These are phyloP conservation scores for Diplazon laetatorius DNA, from an alignment of 2,888 invertebrate genomes.

Conservation along the genomic window DNA sequence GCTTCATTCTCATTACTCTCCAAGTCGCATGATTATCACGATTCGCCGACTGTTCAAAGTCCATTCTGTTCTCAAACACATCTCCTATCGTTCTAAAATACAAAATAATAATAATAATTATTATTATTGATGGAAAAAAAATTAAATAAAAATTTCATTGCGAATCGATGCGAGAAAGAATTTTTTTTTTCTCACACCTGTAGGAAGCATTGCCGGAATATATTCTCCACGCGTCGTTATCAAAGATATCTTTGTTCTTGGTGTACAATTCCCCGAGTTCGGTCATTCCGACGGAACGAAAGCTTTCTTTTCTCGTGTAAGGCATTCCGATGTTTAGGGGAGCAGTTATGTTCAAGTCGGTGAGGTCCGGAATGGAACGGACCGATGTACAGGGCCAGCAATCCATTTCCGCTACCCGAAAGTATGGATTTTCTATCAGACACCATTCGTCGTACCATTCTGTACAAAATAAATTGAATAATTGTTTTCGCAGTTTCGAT, in stretches of 20 bases:
- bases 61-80: slow-evolving; percentile 71
- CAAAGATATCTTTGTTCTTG: slow-evolving; percentile 85
- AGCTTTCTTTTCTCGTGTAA: slow-evolving; percentile 85
- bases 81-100: slow-evolving; percentile 72
- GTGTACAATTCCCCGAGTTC: slow-evolving; percentile 85
- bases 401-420: slow-evolving; percentile 91
- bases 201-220: slow-evolving; percentile 76
- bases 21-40: slow-evolving; percentile 83
- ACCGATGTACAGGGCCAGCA: slow-evolving; percentile 92
- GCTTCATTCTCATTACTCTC: slow-evolving; percentile 91
- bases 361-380: slow-evolving; percentile 87
- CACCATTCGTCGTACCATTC: slow-evolving; percentile 94
- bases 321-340: slow-evolving; percentile 85
- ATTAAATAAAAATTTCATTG: not conserved
- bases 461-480: slow-evolving; percentile 78
- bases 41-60: slow-evolving; percentile 70
- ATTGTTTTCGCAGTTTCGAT: too few species aligned
- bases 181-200: slow-evolving; percentile 66
- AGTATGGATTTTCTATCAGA: slow-evolving; percentile 92
- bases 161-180: not conserved
- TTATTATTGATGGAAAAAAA: slow-evolving; percentile 16
- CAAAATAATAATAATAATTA: too few species aligned
- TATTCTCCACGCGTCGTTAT: slow-evolving; percentile 86
- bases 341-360: slow-evolving; percentile 84
- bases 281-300: slow-evolving; percentile 84